Evolutionary conservation across 2,888 invertebrate genomes (phyloP), one percentile per base, ranked within the genome.

Genomic region (Caprella mutica): DNA sequence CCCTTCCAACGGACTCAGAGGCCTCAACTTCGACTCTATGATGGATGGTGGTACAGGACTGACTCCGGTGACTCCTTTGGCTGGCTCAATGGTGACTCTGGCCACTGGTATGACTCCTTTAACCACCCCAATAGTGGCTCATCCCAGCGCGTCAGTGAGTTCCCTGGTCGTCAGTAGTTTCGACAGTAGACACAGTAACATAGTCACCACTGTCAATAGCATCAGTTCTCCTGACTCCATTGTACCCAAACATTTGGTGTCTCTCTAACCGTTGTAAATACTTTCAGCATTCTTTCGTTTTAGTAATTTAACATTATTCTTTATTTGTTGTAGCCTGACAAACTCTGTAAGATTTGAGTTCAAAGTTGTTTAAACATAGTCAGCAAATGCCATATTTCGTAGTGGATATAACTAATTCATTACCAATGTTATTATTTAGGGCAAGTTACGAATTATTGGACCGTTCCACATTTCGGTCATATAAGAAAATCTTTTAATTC

Each of bases 11-110:
- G 91, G 88, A 52, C 83, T 88, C 66, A 83, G 83, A 68, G 67
- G 67, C 12, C 88, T 91, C 75, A 90, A 89, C 74, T 91, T 89
- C 72, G 92, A 93, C 69, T 87, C 87, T 67, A 78, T 93, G 61
- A 89, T 92, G 86, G 90, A 89, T 68, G 90, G 90, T 52, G 90
- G 91, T 69, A 90, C 92, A 2, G 91, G 92, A 0, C 76, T 93
- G 50, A 92, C 92, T 6, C 92, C 92, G 0, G 86, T 89, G 14
- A 59, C 56, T 17, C 58, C 59, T 38, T 80, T 80, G 56, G 29
- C 50, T 12, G n/a, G n/a, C n/a, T n/a, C n/a, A n/a, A 56, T 62
- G 23, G 58, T 56, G 24, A 55, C 58, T 14, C 30, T 60, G 29
- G 57, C 60, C 29, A 55, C 65, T 6, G 66, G 61, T 12, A 55